A percentile compares a stretch with the other conserved stretches of the same genome.
Evolutionary conservation across 2,888 invertebrate species (phyloP).

Genomic region (Coecobrya sp.): DNA sequence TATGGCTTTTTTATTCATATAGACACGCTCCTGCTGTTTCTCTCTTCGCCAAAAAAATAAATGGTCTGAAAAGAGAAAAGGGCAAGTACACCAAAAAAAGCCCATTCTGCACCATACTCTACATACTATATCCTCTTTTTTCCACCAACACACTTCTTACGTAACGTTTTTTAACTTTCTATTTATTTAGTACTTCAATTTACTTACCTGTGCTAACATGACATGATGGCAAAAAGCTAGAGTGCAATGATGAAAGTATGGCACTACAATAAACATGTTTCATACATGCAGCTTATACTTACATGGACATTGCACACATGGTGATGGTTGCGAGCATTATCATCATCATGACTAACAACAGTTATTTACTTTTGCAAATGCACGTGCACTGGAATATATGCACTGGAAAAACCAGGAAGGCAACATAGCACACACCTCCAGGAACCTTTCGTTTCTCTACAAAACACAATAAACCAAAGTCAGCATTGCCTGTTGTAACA

Average conservation of each 20-base stretch:
- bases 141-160: neutral
- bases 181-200: too few relatives aligned
- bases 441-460: neutral
- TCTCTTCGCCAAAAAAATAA: neutral
- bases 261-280: neutral
- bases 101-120: neutral
- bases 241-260: neutral
- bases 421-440: neutral
- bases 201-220: neutral
- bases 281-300: neutral
- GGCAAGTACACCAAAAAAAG: neutral
- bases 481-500: neutral
- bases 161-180: conserved; percentile 28
- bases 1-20: conserved; percentile 59
- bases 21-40: conserved; percentile 18
- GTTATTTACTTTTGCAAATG: conserved; percentile 6
- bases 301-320: neutral
- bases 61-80: conserved; percentile 2
- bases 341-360: neutral
- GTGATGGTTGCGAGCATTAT: neutral
- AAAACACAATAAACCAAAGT: neutral
- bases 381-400: neutral
- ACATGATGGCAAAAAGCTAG: neutral
- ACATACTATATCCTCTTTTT: neutral
- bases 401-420: neutral